Base-by-base conservation (phyloP, 2,797 vertebrate species). In the Takifugu ocellatus region DNA sequence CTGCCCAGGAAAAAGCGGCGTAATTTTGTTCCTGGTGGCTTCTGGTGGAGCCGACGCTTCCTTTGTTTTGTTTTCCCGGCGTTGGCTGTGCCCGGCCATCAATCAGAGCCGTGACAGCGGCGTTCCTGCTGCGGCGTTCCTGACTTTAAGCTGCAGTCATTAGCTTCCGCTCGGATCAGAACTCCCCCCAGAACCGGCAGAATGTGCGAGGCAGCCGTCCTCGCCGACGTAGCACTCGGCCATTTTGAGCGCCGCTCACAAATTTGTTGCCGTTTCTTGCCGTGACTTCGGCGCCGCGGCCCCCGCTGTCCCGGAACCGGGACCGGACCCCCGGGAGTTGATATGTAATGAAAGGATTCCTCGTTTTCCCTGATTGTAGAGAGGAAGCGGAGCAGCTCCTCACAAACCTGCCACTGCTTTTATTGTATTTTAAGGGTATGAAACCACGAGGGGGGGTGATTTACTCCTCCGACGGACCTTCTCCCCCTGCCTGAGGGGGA, bases 61-160 rank as follows among this genome's bases (percentile, higher is more conserved):
- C 49, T 76, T 63, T 59, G 42, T 5, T 31, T 51, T 59, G 47
- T 69, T 76, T 84, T 57, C 53, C 31, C 60, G 56, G 64, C 59
- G 45, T 68, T 56, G 31, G 43, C 70, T 50, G 21, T 53, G 45
- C 51, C 31, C 45, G 1, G 1, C 65, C 73, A 86, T 87, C 70
- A 72, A 77, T 87, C 82, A 77, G 48, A 5, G 56, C 55, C 17
- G 15, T 57, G 56, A 66, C 72, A 59, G 63, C 39, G 56, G 66
- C 53, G 46, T 65, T 43, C n/a, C 66, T 36, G 58, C 42, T 54
- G 56, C 49, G 36, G 14, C 36, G 9, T 14, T 39, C 12, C 61
- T 51, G 46, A 59, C 68, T 74, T 6, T 39, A 58, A 67, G 55
- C 25, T 44, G 54, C 48, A 66, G 50, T 74, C 60, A 76, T 79